Percentiles rank a stretch among this genome's conserved stretches.
Evolutionary conservation across 2,888 invertebrate species (phyloP).

Genomic region (Diabrotica balteata): DNA sequence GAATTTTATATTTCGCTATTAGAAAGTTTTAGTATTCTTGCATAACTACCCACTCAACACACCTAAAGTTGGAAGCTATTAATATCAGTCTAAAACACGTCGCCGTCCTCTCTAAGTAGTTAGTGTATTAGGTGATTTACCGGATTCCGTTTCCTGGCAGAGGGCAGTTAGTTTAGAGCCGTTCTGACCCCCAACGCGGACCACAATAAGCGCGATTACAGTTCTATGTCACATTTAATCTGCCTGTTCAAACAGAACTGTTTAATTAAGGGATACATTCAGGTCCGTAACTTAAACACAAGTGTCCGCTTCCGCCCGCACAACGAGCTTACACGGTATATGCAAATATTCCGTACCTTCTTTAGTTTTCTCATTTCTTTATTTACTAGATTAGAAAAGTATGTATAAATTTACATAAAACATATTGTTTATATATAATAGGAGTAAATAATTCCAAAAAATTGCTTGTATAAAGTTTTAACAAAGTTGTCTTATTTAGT

Average conservation of each 20-base stretch:
- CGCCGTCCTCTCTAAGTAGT: constrained; percentile 30
- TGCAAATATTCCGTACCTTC: constrained; percentile 28
- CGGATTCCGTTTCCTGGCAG: constrained; percentile 35
- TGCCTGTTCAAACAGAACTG: constrained; percentile 63
- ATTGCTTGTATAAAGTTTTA: no score
- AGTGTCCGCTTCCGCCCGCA: constrained; percentile 56
- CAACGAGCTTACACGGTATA: constrained; percentile 37
- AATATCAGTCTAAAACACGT: constrained; percentile 31
- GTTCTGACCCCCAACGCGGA: constrained; percentile 48
- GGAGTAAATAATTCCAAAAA: no score
- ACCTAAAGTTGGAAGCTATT: constrained; percentile 23
- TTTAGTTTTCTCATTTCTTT: background rate
- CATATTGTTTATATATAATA: no score
- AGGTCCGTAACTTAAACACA: constrained; percentile 62
- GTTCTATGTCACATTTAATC: constrained; percentile 63
- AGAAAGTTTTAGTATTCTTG: background rate
- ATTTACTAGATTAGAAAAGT: no score
- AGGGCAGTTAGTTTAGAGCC: constrained; percentile 40
- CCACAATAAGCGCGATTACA: constrained; percentile 63
- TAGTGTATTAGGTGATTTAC: constrained; percentile 41
- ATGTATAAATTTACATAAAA: no score
- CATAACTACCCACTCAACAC: background rate
- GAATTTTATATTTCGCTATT: no score
- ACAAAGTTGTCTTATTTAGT: no score
- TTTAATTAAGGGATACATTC: constrained; percentile 63